phyloP scores from a whole-genome alignment of 2,888 invertebrate species.

The Euproctis similis region DNA sequence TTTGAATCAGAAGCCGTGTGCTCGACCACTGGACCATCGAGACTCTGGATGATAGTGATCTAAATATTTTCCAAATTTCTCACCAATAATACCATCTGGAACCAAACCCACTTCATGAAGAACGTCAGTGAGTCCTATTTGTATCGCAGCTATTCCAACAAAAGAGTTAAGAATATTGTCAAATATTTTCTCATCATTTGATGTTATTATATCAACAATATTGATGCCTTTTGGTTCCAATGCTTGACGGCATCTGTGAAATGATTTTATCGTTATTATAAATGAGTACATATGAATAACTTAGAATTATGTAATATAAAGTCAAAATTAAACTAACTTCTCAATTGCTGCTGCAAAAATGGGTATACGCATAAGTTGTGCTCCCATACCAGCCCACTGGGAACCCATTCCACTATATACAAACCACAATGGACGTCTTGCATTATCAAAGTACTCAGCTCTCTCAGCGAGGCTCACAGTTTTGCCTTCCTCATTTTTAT shows the following conservation, averaged over 20 bases:
- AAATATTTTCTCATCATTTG: slow-evolving; percentile 69
- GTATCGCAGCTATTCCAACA: slow-evolving; percentile 69
- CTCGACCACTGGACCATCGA: no score
- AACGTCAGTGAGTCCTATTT: slow-evolving; percentile 68
- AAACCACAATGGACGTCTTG: slow-evolving; percentile 77
- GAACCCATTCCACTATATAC: slow-evolving; percentile 84
- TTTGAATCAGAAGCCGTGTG: no score
- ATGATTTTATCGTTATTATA: background rate
- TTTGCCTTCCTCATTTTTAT: slow-evolving; percentile 29
- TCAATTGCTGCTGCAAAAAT: slow-evolving; percentile 74
- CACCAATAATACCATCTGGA: slow-evolving; percentile 78
- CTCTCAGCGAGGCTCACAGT: slow-evolving; percentile 37
- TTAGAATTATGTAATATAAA: background rate
- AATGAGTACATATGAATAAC: no score
- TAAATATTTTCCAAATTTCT: no score
- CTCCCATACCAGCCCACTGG: slow-evolving; percentile 81
- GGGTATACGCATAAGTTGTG: slow-evolving; percentile 77
- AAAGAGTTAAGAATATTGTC: slow-evolving; percentile 71
- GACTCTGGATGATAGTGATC: background rate
- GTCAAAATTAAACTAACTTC: slow-evolving; percentile 28
- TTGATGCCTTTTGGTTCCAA: slow-evolving; percentile 79
- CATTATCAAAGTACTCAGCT: slow-evolving; percentile 39
- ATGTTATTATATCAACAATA: slow-evolving; percentile 80
- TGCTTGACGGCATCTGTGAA: slow-evolving; percentile 64
- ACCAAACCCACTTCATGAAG: slow-evolving; percentile 70